These are phyloP conservation scores for Hyaena hyaena DNA, from an alignment of 2,113 vertebrate species.

Conservation along the genomic window DNA sequence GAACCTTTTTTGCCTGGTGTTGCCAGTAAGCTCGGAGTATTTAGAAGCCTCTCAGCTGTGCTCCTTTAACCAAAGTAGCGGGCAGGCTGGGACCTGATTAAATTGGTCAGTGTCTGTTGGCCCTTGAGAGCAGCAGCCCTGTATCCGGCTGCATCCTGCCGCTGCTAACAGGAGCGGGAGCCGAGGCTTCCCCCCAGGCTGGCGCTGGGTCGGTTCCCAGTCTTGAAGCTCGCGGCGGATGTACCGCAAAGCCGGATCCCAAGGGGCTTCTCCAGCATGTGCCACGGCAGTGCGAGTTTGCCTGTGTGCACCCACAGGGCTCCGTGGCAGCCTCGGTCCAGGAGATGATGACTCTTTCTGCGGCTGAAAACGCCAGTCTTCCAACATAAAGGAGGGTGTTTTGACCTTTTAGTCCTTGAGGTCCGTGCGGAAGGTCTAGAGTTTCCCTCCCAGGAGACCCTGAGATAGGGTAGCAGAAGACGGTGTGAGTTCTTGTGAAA, in stretches of 20 bases:
- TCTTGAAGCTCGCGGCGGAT: rapidly evolving
- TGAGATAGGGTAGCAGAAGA: background rate
- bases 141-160: background rate
- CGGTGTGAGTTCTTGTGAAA: background rate
- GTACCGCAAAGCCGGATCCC: background rate
- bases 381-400: background rate
- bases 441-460: background rate
- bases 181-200: background rate
- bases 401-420: background rate
- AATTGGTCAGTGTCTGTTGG: rapidly evolving
- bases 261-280: background rate
- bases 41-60: background rate
- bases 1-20: rapidly evolving
- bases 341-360: background rate
- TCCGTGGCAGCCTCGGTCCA: background rate
- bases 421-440: background rate
- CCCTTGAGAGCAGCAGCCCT: rapidly evolving
- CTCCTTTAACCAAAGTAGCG: background rate
- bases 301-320: rapidly evolving
- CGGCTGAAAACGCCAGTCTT: background rate
- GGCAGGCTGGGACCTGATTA: background rate
- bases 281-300: background rate
- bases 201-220: background rate
- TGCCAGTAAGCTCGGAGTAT: background rate
- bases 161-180: background rate